Evolutionary conservation across 2,888 invertebrate species (phyloP).

Genomic region (Trypoxylon attenuatum): DNA sequence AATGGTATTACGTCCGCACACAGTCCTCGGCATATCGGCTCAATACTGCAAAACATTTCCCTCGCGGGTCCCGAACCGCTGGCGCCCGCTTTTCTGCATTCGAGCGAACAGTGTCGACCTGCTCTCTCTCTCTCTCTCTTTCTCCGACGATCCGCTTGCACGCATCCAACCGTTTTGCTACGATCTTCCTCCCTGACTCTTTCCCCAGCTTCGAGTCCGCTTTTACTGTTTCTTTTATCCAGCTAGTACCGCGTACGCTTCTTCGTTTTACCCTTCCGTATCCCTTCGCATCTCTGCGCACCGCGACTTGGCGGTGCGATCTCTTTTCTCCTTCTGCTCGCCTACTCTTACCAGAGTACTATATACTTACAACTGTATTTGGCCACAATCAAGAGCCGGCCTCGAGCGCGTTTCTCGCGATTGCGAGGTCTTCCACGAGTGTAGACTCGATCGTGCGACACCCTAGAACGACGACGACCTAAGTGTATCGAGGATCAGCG

Average conservation of each 20-base stretch:
- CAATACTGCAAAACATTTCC: conserved; percentile 65
- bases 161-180: conserved; percentile 23
- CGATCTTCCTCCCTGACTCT: conserved; percentile 1
- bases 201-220: not conserved
- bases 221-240: conserved; percentile 21
- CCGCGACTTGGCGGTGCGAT: not conserved
- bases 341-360: too few relatives aligned
- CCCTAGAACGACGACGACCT: too few relatives aligned
- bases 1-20: conserved; percentile 18
- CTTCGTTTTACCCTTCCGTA: not conserved
- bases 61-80: conserved; percentile 48
- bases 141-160: too few relatives aligned
- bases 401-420: too few relatives aligned
- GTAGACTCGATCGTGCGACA: too few relatives aligned
- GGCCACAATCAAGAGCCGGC: too few relatives aligned
- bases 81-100: conserved; percentile 55
- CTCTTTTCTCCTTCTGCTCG: too few relatives aligned
- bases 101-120: conserved; percentile 40
- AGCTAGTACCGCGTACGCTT: not conserved
- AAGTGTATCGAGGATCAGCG: too few relatives aligned
- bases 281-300: not conserved
- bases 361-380: too few relatives aligned
- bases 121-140: conserved; percentile 5
- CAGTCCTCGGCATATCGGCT: conserved; percentile 45
- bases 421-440: too few relatives aligned